phyloP scores from a whole-genome alignment of 1,140 invertebrate genomes.

The Aplysia californica region DNA sequence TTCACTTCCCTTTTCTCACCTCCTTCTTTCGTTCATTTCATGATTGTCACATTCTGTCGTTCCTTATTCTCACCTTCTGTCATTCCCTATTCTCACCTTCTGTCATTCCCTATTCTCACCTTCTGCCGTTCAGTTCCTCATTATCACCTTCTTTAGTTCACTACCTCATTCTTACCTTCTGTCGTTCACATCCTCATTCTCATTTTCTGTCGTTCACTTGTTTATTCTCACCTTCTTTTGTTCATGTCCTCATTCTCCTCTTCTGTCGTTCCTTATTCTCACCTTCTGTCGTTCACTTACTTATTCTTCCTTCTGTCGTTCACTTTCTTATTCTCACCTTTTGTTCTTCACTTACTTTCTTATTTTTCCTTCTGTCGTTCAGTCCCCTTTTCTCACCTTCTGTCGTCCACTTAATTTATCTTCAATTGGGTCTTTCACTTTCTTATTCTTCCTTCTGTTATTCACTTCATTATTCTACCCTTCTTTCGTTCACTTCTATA shows the following conservation, averaged over 20 bases:
- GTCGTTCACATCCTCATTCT: not conserved
- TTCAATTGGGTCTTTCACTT: too few relatives aligned
- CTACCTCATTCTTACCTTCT: not conserved
- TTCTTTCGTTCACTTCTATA: too few relatives aligned
- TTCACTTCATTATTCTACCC: too few relatives aligned
- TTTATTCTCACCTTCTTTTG: too few relatives aligned
- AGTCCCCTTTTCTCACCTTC: not conserved
- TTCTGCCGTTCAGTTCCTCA: not conserved
- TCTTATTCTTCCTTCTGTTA: too few relatives aligned
- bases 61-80: too few relatives aligned
- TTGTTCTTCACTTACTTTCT: not conserved
- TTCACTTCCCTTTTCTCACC: not conserved
- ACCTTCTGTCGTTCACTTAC: not conserved
- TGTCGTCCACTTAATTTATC: too few relatives aligned
- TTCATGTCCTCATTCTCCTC: not conserved
- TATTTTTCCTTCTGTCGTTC: not conserved
- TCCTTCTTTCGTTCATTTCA: not conserved
- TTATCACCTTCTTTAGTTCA: not conserved
- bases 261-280: not conserved
- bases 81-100: too few relatives aligned
- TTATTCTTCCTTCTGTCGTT: not conserved
- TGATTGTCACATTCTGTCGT: too few relatives aligned
- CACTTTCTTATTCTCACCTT: not conserved
- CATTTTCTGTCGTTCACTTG: too few relatives aligned
- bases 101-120: not conserved